Conservation (phyloP, 2,888 invertebrate genomes). For the Calameuta pallipes region DNA sequence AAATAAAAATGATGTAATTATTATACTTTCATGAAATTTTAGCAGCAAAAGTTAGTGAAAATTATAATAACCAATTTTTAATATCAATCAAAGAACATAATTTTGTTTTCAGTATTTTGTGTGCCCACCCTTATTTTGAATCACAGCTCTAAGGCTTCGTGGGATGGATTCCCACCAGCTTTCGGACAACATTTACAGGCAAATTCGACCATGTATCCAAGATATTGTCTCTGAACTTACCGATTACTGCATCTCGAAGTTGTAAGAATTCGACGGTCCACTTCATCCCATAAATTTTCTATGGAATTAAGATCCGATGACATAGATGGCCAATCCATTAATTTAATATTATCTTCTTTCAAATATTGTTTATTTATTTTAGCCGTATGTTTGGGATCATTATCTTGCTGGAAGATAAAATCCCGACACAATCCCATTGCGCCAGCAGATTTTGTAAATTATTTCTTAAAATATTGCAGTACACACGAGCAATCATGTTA, state of each 20-base stretch:
- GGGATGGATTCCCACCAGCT: neutral
- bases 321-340: neutral
- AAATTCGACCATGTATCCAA: neutral
- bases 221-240: neutral
- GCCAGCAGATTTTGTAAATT: neutral
- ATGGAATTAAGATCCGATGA: neutral
- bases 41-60: no score
- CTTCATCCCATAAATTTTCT: neutral
- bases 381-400: slow-evolving; percentile 11
- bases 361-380: slow-evolving; percentile 4
- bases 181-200: neutral
- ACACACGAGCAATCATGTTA: neutral
- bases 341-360: neutral
- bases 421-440: neutral
- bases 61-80: no score
- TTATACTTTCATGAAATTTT: no score
- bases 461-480: neutral
- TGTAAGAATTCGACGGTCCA: neutral
- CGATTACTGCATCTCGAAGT: neutral
- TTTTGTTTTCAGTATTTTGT: neutral
- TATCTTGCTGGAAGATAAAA: slow-evolving; percentile 17
- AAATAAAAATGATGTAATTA: no score
- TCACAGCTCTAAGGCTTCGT: neutral
- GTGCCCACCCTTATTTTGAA: neutral
- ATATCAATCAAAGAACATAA: no score